Conservation (phyloP, 2,797 vertebrate species). For the Trachops cirrhosus region DNA sequence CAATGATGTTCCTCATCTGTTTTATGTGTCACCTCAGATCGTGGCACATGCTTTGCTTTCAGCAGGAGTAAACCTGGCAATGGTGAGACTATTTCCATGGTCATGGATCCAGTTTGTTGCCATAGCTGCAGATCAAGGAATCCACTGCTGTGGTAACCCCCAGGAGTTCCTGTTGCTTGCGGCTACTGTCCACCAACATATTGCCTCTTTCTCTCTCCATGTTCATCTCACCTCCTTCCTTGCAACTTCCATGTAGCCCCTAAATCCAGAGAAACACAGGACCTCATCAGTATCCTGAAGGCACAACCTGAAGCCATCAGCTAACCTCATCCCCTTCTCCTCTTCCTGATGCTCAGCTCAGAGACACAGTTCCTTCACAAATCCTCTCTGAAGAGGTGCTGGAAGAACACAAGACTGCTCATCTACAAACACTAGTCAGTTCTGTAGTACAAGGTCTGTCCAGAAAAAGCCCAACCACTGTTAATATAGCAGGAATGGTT, state of each 20-base stretch:
- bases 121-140: not conserved
- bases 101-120: too few species aligned
- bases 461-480: too few species aligned
- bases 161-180: accelerated
- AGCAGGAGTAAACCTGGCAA: not conserved
- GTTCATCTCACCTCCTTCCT: not conserved
- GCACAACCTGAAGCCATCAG: not conserved
- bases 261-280: not conserved
- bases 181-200: not conserved
- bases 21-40: not conserved
- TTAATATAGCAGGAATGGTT: too few species aligned
- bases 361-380: not conserved
- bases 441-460: not conserved
- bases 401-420: not conserved
- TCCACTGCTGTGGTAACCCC: too few species aligned
- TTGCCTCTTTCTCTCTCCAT: not conserved
- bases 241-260: not conserved
- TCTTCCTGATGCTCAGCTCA: not conserved
- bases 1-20: not conserved
- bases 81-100: not conserved
- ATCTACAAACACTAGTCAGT: not conserved
- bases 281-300: not conserved
- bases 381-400: not conserved
- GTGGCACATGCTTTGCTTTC: not conserved
- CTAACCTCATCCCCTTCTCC: not conserved